phyloP scores from a whole-genome alignment of 1,140 invertebrate genomes.

The Rhagoletis zephyria region DNA sequence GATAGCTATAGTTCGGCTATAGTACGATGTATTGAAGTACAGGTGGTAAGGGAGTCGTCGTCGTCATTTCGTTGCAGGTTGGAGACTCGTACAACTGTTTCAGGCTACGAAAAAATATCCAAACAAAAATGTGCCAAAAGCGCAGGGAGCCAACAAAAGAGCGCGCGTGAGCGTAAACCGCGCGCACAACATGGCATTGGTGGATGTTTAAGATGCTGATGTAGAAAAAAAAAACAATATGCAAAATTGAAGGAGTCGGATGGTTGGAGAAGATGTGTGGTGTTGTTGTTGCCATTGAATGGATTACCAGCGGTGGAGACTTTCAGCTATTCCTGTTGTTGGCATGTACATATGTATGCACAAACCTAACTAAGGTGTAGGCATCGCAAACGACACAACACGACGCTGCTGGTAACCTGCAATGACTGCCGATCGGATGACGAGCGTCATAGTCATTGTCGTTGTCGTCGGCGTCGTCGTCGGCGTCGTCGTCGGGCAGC shows the following conservation, averaged over 20 bases:
- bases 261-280: neutral
- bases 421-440: constrained; percentile 3
- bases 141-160: neutral
- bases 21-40: neutral
- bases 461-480: too few species aligned
- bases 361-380: too few species aligned
- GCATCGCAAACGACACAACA: constrained; percentile 14
- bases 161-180: neutral
- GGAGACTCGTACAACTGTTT: neutral
- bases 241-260: neutral
- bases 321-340: constrained; percentile 11
- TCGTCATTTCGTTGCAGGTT: neutral
- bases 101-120: neutral
- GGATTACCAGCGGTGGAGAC: neutral
- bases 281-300: neutral
- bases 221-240: constrained; percentile 13
- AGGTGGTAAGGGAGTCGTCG: constrained; percentile 23
- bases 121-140: neutral
- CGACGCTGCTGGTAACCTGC: neutral
- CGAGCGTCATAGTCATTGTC: too few species aligned
- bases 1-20: neutral
- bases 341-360: too few species aligned
- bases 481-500: neutral
- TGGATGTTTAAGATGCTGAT: constrained; percentile 41
- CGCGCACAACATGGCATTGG: neutral